Conservation (phyloP, 1,140 invertebrate species). For the Monochamus saltuarius region DNA sequence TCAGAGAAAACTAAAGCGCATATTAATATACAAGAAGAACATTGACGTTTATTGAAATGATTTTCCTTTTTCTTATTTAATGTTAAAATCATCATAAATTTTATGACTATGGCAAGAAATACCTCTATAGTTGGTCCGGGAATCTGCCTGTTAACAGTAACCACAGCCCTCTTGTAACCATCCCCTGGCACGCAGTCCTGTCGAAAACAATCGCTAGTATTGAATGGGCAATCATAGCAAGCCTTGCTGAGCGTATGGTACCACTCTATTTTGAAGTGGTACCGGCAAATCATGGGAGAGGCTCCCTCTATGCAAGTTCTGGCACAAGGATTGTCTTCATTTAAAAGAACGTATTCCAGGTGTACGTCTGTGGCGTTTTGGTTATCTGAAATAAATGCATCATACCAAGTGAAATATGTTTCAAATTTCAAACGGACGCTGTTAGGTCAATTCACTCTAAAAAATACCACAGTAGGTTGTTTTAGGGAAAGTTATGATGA, state of each 20-base stretch:
- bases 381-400: not conserved
- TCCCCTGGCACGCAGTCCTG: constrained; percentile 81
- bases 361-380: constrained; percentile 9
- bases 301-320: constrained; percentile 57
- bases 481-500: no score
- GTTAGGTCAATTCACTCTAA: no score
- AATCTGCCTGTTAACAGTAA: constrained; percentile 81
- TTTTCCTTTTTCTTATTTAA: no score
- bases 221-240: constrained; percentile 80
- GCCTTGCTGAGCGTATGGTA: constrained; percentile 85
- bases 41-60: no score
- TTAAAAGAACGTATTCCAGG: constrained; percentile 37
- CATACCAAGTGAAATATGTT: no score
- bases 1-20: no score
- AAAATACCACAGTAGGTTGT: no score
- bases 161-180: constrained; percentile 70
- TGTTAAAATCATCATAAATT: no score
- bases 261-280: constrained; percentile 72
- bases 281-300: constrained; percentile 66
- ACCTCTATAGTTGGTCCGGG: constrained; percentile 85
- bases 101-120: constrained; percentile 18
- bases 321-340: constrained; percentile 54
- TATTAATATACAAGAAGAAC: no score
- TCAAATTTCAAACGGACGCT: no score
- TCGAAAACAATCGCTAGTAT: constrained; percentile 72